phyloP scores from a whole-genome alignment of 2,113 vertebrate species.

The Ciconia maguari region DNA sequence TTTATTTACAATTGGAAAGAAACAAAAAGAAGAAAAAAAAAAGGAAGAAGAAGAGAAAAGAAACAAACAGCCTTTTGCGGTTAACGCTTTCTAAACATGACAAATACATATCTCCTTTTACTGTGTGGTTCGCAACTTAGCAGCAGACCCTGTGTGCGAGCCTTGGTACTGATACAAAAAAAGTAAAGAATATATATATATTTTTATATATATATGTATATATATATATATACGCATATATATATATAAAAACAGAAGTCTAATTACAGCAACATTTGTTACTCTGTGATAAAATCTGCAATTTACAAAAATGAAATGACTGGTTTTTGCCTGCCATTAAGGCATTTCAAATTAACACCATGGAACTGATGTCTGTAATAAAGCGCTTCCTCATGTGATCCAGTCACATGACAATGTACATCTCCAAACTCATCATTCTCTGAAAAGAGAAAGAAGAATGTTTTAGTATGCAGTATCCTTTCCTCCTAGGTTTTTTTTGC shows the following conservation, averaged over 20 bases:
- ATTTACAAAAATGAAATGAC: constrained; percentile 93
- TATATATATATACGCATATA: constrained; percentile 32
- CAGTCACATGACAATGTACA: constrained; percentile 87
- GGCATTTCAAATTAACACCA: constrained; percentile 98
- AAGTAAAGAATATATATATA: constrained; percentile 83
- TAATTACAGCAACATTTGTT: constrained; percentile 88
- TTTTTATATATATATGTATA: constrained; percentile 72
- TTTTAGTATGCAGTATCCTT: not conserved
- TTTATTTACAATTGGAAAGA: constrained; percentile 81
- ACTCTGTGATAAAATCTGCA: constrained; percentile 90
- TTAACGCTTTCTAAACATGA: constrained; percentile 77
- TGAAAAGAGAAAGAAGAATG: not conserved
- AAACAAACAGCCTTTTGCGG: constrained; percentile 73
- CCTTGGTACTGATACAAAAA: constrained; percentile 85
- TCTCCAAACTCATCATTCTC: constrained; percentile 80
- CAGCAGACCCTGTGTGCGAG: constrained; percentile 84
- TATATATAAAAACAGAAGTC: constrained; percentile 80
- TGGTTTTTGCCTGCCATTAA: constrained; percentile 93
- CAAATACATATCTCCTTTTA: constrained; percentile 77
- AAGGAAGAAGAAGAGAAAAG: constrained; percentile 65
- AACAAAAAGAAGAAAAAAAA: constrained; percentile 51
- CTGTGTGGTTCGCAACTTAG: constrained; percentile 80
- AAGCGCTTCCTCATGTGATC: not conserved
- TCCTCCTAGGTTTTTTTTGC: not conserved
- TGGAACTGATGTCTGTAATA: constrained; percentile 95